phyloP scores from a whole-genome alignment of 2,113 vertebrate genomes.

The Morone saxatilis region DNA sequence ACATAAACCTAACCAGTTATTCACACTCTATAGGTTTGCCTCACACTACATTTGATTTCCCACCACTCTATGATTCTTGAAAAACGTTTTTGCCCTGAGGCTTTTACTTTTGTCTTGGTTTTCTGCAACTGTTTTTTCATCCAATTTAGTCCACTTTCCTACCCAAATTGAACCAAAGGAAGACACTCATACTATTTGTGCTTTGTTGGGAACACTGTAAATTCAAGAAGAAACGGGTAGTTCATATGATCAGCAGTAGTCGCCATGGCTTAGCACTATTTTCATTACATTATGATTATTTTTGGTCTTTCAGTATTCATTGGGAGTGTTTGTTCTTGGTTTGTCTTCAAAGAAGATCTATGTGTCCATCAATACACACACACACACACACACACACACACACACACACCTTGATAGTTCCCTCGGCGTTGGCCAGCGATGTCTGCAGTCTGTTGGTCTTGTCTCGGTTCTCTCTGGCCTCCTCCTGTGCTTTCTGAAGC shows the following conservation, averaged over 20 bases:
- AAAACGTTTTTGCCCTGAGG: slow-evolving; percentile 30
- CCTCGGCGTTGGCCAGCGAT: slow-evolving; percentile 91
- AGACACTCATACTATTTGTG: background rate
- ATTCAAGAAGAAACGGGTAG: background rate
- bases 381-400: background rate
- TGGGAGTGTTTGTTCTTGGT: background rate
- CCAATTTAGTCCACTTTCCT: slow-evolving; percentile 37
- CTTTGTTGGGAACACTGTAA: background rate
- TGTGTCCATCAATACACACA: too few relatives aligned
- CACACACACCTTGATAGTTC: slow-evolving; percentile 88
- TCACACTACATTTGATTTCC: slow-evolving; percentile 47
- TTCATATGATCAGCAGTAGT: background rate
- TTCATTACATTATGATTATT: too few relatives aligned
- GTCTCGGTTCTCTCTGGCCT: slow-evolving; percentile 91
- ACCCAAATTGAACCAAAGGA: slow-evolving; percentile 2
- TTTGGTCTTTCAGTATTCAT: too few relatives aligned
- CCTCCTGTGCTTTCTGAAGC: slow-evolving; percentile 93
- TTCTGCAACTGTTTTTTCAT: slow-evolving; percentile 38
- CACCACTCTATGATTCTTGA: slow-evolving; percentile 13
- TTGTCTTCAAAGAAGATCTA: background rate
- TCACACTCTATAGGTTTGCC: slow-evolving; percentile 21
- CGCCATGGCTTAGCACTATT: background rate
- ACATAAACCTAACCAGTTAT: slow-evolving; percentile 1
- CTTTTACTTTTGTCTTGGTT: slow-evolving; percentile 41
- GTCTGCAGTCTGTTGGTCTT: slow-evolving; percentile 94